phyloP scores from a whole-genome alignment of 2,113 vertebrate genomes.

The Irena cyanogastra region DNA sequence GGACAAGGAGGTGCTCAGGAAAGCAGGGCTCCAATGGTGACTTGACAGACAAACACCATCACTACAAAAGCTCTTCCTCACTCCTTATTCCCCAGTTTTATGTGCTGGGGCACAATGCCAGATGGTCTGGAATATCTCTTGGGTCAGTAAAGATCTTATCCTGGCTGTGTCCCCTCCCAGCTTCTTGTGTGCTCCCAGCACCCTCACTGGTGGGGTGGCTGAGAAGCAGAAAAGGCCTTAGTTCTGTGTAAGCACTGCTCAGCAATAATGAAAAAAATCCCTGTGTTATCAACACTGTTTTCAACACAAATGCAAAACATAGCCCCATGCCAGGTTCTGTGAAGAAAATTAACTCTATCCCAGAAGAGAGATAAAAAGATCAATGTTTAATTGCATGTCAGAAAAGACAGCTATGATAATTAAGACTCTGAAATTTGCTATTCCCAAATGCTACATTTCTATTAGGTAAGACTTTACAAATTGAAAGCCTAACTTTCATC shows the following conservation, averaged over 20 bases:
- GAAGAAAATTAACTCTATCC: background rate
- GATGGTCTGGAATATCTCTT: background rate
- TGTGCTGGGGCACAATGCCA: background rate
- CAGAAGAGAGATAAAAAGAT: background rate
- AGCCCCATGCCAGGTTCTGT: background rate
- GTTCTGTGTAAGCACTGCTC: background rate
- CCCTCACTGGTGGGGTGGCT: accelerated
- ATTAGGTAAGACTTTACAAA: background rate
- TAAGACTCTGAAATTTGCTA: background rate
- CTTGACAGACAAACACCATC: background rate
- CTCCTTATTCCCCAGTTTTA: background rate
- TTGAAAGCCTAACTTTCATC: background rate
- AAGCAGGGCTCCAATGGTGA: background rate
- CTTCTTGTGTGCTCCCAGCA: background rate
- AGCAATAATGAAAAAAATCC: background rate
- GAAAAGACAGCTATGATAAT: background rate
- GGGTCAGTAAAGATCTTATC: background rate
- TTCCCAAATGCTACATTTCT: background rate
- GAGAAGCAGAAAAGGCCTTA: background rate
- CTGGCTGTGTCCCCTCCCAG: background rate
- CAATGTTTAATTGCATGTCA: background rate
- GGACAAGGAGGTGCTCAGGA: background rate
- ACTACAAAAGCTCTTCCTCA: accelerated
- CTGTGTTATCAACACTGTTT: background rate
- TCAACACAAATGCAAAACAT: background rate